phyloP scores from a whole-genome alignment of 2,888 invertebrate genomes.

The Limnephilus lunatus region DNA sequence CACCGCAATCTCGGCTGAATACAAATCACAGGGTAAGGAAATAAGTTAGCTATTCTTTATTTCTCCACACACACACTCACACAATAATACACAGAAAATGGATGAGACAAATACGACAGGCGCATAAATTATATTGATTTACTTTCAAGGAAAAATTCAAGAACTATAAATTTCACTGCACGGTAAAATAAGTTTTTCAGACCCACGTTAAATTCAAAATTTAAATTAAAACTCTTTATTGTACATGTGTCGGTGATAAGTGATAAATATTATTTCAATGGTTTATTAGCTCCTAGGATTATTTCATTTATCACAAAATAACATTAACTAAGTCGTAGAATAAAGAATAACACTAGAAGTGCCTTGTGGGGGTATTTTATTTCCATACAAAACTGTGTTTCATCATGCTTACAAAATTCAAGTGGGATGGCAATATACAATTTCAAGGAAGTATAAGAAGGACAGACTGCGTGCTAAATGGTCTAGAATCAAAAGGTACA shows the following conservation, averaged over 20 bases:
- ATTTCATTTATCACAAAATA: not conserved
- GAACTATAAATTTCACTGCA: no score
- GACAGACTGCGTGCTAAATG: no score
- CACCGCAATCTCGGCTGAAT: slow-evolving; percentile 42
- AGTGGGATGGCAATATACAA: no score
- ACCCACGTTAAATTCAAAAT: not conserved
- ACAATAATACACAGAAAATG: not conserved
- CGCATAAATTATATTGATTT: not conserved
- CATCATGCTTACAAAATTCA: no score
- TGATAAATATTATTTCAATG: not conserved
- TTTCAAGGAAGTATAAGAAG: no score
- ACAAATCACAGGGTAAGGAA: slow-evolving; percentile 38
- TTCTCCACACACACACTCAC: not conserved
- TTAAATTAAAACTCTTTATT: not conserved
- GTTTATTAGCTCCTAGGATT: not conserved
- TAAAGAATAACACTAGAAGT: no score
- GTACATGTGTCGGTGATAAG: not conserved
- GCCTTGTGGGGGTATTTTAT: no score
- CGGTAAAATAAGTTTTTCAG: not conserved
- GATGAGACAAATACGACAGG: not conserved
- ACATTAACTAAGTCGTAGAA: no score
- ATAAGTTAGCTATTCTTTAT: not conserved
- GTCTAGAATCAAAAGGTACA: no score
- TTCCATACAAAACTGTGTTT: no score
- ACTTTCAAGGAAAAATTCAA: not conserved